These are phyloP conservation scores for Sycobia sp. DNA, from an alignment of 1,140 invertebrate genomes.

Conservation along the genomic window DNA sequence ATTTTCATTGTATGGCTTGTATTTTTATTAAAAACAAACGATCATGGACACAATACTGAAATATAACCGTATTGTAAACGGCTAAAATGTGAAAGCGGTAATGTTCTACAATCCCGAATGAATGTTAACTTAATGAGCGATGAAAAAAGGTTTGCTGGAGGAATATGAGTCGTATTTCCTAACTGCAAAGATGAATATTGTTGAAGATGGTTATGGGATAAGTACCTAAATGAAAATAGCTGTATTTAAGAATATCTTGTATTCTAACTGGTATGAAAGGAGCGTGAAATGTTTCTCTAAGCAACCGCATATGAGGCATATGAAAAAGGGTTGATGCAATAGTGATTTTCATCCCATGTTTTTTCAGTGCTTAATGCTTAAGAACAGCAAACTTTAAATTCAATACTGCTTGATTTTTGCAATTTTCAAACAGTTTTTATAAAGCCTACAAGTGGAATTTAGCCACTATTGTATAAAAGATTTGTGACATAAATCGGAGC, in stretches of 20 bases:
- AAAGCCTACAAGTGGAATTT: conserved; percentile 19
- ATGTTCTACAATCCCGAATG: conserved; percentile 45
- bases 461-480: conserved; percentile 15
- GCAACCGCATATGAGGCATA: conserved; percentile 36
- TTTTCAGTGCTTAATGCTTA: conserved; percentile 30
- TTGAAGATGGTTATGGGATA: conserved; percentile 22
- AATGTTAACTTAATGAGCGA: conserved; percentile 44
- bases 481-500: conserved; percentile 30
- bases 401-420: conserved; percentile 22
- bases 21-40: conserved; percentile 37
- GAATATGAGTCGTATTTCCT: conserved; percentile 29
- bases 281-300: conserved; percentile 43
- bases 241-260: conserved; percentile 48
- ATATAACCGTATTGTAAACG: conserved; percentile 27
- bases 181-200: conserved; percentile 30
- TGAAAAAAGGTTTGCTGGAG: conserved; percentile 25
- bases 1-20: conserved; percentile 51
- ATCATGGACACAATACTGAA: conserved; percentile 26
- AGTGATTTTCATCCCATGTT: conserved; percentile 42
- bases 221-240: conserved; percentile 40
- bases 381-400: conserved; percentile 24
- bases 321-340: conserved; percentile 50
- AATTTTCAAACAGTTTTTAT: conserved; percentile 35
- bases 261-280: conserved; percentile 45
- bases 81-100: conserved; percentile 33